Evolutionary conservation across 2,797 vertebrate species (phyloP).

Genomic region (Odontamblyopus rebecca): DNA sequence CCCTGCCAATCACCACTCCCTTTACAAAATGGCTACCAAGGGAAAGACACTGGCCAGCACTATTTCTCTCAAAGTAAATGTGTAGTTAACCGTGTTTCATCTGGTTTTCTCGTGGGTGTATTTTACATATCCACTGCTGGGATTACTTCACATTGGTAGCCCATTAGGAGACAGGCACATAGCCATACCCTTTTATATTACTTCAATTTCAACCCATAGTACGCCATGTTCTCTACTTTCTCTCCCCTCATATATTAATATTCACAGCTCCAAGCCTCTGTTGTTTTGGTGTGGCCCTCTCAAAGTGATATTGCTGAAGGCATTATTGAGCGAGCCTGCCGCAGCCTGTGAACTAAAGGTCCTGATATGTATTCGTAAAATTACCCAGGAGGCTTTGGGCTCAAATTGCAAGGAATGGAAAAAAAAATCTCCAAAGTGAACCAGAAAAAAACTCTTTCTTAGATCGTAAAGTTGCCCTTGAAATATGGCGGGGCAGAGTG

Average conservation of each 20-base stretch:
- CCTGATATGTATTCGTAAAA: slow-evolving; percentile 73
- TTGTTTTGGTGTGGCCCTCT: slow-evolving; percentile 69
- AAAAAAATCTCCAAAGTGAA: slow-evolving; percentile 38
- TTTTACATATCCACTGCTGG: slow-evolving; percentile 22
- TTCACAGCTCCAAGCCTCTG: slow-evolving; percentile 58
- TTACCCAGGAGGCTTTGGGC: slow-evolving; percentile 61
- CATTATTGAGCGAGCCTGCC: slow-evolving; percentile 57
- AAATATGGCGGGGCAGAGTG: slow-evolving; percentile 47
- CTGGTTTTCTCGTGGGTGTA: slow-evolving; percentile 46
- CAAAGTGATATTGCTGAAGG: slow-evolving; percentile 70
- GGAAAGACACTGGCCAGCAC: slow-evolving; percentile 33
- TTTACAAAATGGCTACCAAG: slow-evolving; percentile 35
- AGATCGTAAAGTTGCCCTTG: slow-evolving; percentile 57
- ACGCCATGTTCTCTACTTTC: slow-evolving; percentile 35
- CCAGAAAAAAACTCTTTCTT: slow-evolving; percentile 31
- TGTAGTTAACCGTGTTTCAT: slow-evolving; percentile 61
- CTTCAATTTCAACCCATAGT: slow-evolving; percentile 39
- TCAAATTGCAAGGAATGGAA: slow-evolving; percentile 57
- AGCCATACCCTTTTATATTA: slow-evolving; percentile 26
- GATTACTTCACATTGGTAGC: slow-evolving; percentile 17
- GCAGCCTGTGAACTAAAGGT: slow-evolving; percentile 64
- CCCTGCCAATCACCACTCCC: slow-evolving; percentile 56
- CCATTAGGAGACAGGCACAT: slow-evolving; percentile 11
- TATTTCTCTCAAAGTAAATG: slow-evolving; percentile 41
- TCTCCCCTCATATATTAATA: slow-evolving; percentile 57